phyloP scores from a whole-genome alignment of 2,888 invertebrate genomes.

The Galerucella nymphaeae region DNA sequence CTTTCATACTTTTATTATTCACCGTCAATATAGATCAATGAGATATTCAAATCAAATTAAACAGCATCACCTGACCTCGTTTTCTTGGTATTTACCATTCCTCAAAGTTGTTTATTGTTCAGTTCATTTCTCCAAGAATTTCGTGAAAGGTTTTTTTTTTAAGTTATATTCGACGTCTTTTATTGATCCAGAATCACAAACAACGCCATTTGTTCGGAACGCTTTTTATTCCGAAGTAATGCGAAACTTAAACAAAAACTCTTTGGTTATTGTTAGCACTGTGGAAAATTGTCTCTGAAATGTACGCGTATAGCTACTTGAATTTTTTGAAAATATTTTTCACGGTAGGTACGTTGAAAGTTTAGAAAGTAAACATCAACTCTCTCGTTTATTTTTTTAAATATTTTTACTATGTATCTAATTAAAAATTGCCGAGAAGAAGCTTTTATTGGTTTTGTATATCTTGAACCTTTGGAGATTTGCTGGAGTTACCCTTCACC shows the following conservation, averaged over 20 bases:
- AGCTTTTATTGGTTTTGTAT: too few species aligned
- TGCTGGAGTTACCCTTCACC: too few species aligned
- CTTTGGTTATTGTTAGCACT: neutral
- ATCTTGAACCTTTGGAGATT: too few species aligned
- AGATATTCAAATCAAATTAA: too few species aligned
- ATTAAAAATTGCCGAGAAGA: too few species aligned
- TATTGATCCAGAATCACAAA: neutral
- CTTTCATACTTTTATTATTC: too few species aligned
- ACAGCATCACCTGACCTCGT: too few species aligned
- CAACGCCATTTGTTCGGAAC: neutral
- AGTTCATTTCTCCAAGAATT: neutral
- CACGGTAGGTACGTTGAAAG: neutral
- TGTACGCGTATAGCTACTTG: neutral
- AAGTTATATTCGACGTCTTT: conserved; percentile 10
- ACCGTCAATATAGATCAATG: too few species aligned
- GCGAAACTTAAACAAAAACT: neutral
- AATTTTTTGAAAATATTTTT: neutral
- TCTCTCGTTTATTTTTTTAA: too few species aligned
- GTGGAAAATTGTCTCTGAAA: too few species aligned
- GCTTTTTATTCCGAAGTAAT: neutral
- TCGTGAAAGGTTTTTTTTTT: neutral
- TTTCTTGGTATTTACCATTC: neutral
- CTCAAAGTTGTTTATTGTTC: neutral
- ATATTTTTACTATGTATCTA: too few species aligned
- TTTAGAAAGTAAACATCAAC: too few species aligned